Conservation (phyloP, 2,888 invertebrate genomes). For the Homarus gammarus region DNA sequence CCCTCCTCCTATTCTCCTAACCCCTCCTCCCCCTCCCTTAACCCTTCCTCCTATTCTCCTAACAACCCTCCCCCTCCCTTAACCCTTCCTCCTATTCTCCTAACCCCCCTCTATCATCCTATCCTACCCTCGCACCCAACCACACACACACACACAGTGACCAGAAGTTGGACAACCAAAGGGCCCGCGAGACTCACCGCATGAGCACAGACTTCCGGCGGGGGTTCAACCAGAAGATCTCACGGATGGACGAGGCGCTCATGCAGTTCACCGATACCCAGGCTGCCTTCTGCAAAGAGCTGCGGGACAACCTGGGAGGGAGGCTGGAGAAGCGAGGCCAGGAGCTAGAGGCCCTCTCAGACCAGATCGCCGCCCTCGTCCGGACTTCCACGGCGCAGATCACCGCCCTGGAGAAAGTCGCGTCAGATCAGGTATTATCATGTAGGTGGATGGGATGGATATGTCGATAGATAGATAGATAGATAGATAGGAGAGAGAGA, state of each 20-base stretch:
- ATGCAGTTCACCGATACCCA: slow-evolving; percentile 75
- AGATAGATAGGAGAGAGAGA: too few relatives aligned
- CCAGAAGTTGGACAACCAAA: slow-evolving; percentile 35
- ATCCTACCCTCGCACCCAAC: background rate
- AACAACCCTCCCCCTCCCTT: background rate
- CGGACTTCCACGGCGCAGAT: slow-evolving; percentile 76
- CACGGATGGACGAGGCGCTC: slow-evolving; percentile 74
- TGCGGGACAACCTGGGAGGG: slow-evolving; percentile 75
- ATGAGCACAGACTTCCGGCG: slow-evolving; percentile 72
- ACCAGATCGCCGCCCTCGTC: slow-evolving; percentile 77
- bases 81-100: background rate
- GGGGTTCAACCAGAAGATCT: slow-evolving; percentile 75
- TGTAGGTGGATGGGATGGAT: too few relatives aligned
- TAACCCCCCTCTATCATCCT: background rate
- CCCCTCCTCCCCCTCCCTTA: too few relatives aligned
- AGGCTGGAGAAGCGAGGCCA: slow-evolving; percentile 76
- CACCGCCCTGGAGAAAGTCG: slow-evolving; percentile 74
- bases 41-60: background rate
- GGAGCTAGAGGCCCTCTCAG: slow-evolving; percentile 76
- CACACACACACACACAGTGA: slow-evolving; percentile 4
- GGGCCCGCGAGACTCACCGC: slow-evolving; percentile 69
- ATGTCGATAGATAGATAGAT: too few relatives aligned
- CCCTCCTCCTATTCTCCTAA: too few relatives aligned
- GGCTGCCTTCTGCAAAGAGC: slow-evolving; percentile 76
- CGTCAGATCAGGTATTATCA: slow-evolving; percentile 74